A percentile compares a stretch with the other conserved stretches of the same genome.
phyloP scores from a whole-genome alignment of 2,888 invertebrate genomes.

The Amitus sp. region DNA sequence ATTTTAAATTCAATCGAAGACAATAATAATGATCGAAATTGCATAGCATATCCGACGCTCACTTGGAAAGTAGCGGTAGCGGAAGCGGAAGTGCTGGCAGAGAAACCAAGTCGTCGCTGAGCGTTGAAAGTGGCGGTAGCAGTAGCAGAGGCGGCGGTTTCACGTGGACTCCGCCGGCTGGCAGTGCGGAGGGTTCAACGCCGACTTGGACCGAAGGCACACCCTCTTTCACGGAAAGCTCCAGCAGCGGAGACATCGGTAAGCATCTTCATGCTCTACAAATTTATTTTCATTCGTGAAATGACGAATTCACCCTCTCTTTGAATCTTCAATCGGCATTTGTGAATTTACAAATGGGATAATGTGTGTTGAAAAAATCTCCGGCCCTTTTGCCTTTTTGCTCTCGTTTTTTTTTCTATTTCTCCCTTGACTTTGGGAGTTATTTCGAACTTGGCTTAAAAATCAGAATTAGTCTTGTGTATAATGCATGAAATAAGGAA shows the following conservation, averaged over 20 bases:
- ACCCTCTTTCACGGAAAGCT: conserved; percentile 96
- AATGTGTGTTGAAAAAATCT: too few species aligned
- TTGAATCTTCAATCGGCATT: too few species aligned
- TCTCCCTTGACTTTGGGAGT: too few species aligned
- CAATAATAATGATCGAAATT: too few species aligned
- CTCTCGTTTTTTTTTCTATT: too few species aligned
- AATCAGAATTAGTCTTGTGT: too few species aligned
- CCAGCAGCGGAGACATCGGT: conserved; percentile 91
- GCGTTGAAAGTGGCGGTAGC: conserved; percentile 73
- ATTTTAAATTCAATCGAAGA: too few species aligned
- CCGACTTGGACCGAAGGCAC: conserved; percentile 99
- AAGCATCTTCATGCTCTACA: conserved; percentile 65
- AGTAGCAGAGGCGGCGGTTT: conserved; percentile 67
- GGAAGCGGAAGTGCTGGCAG: conserved; percentile 67
- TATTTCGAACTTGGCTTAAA: too few species aligned
- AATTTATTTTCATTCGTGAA: conserved; percentile 46
- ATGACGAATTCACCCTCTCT: not conserved
- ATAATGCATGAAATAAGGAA: not conserved
- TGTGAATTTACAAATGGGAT: too few species aligned
- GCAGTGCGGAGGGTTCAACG: conserved; percentile 87
- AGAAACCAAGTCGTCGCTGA: conserved; percentile 71
- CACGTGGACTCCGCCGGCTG: conserved; percentile 85
- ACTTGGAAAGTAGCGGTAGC: conserved; percentile 71
- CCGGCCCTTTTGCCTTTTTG: too few species aligned
- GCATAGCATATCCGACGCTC: conserved; percentile 77